These are phyloP conservation scores for Ostrea denselamellosa DNA, from an alignment of 1,140 invertebrate genomes.

Conservation along the genomic window DNA sequence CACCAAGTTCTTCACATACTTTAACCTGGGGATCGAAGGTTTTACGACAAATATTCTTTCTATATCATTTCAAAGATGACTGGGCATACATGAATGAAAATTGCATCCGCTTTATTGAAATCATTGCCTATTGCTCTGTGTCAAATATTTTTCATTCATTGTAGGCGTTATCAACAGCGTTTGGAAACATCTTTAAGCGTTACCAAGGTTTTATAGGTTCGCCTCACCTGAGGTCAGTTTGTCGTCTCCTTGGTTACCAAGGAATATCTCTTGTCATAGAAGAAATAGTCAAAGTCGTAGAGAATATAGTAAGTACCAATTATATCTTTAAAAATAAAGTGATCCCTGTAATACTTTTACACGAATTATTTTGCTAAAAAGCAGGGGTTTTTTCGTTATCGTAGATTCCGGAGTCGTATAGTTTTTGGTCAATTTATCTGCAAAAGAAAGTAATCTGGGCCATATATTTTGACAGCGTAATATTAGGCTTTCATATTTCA, in stretches of 20 bases:
- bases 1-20: constrained; percentile 93
- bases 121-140: too few relatives aligned
- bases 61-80: background rate
- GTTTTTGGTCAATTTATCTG: too few relatives aligned
- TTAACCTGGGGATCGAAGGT: constrained; percentile 97
- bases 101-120: too few relatives aligned
- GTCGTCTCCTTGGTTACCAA: constrained; percentile 97
- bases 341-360: too few relatives aligned
- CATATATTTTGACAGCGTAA: too few relatives aligned
- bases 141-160: background rate
- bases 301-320: constrained; percentile 83
- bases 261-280: constrained; percentile 99
- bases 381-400: too few relatives aligned
- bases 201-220: constrained; percentile 93
- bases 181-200: constrained; percentile 94
- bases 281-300: constrained; percentile 95
- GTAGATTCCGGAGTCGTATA: too few relatives aligned
- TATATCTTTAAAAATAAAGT: background rate
- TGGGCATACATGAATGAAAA: too few relatives aligned
- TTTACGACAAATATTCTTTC: background rate
- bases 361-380: too few relatives aligned
- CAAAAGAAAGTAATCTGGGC: too few relatives aligned
- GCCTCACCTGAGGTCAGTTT: constrained; percentile 95
- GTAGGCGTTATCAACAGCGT: constrained; percentile 89
- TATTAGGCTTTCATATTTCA: too few relatives aligned